These are phyloP conservation scores for Thamnophis elegans DNA, from an alignment of 2,797 vertebrate genomes.

Conservation along the genomic window DNA sequence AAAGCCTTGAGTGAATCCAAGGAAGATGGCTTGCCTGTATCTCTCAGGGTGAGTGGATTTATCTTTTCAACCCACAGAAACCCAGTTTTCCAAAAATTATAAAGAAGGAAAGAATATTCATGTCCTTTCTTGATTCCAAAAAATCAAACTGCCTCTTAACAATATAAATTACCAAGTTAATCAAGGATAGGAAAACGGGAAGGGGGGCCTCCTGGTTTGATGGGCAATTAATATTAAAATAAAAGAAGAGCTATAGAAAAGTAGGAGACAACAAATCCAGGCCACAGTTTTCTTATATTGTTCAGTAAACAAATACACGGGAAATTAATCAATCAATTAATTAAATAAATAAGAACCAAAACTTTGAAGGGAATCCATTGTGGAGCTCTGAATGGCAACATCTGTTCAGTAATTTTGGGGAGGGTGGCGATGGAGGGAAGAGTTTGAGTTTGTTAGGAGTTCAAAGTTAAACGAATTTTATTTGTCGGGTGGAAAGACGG, in stretches of 20 bases:
- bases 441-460: background rate
- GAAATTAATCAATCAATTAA: background rate
- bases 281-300: background rate
- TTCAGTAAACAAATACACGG: background rate
- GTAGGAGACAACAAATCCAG: background rate
- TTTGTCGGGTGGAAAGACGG: background rate
- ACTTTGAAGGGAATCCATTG: background rate
- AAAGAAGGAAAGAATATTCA: constrained; percentile 8
- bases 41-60: constrained; percentile 11
- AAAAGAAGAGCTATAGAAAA: background rate
- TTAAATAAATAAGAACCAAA: background rate
- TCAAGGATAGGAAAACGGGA: background rate
- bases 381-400: background rate
- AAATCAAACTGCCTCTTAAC: constrained; percentile 17
- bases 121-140: constrained; percentile 40
- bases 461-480: background rate
- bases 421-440: background rate
- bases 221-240: constrained; percentile 12
- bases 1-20: constrained; percentile 30
- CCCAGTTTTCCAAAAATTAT: background rate
- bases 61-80: accelerated
- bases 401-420: background rate
- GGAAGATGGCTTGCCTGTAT: background rate
- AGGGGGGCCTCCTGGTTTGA: background rate
- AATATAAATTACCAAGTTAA: constrained; percentile 24